Evolutionary conservation across 53 echinoderm and acorn worm species (phyloP).

Genomic region (Zoroaster sp.): DNA sequence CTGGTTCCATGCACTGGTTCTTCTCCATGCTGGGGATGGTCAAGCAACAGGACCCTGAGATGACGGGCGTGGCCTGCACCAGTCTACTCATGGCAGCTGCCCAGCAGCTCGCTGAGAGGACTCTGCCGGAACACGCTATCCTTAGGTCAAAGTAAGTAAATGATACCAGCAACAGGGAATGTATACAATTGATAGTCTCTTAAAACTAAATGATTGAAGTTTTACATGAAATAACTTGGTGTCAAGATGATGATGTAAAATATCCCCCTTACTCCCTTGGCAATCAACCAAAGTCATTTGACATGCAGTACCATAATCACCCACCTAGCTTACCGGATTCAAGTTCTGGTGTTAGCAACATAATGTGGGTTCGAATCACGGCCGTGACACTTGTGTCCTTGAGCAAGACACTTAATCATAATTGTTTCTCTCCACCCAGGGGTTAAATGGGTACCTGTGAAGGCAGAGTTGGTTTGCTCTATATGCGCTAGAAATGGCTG

Average conservation of each 20-base stretch:
- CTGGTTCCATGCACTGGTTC: conserved; percentile 97
- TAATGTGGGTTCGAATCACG: too few species aligned
- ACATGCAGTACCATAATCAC: too few species aligned
- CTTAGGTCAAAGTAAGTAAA: conserved; percentile 77
- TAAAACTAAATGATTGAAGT: not conserved
- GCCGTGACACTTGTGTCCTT: too few species aligned
- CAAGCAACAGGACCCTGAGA: conserved; percentile 77
- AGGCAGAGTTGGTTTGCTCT: too few species aligned
- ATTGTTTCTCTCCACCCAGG: too few species aligned
- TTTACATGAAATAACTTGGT: not conserved
- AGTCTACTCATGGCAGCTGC: conserved; percentile 77
- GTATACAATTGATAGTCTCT: not conserved
- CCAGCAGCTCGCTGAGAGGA: conserved; percentile 83
- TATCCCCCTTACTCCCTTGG: too few species aligned
- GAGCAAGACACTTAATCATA: too few species aligned
- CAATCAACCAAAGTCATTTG: too few species aligned
- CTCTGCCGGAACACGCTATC: conserved; percentile 81
- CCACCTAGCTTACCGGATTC: too few species aligned
- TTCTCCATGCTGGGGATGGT: conserved; percentile 84
- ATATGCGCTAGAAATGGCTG: too few species aligned
- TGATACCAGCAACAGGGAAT: not conserved
- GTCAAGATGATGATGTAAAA: not conserved
- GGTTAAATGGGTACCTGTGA: too few species aligned
- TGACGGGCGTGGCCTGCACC: conserved; percentile 74
- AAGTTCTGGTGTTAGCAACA: too few species aligned